phyloP scores from a whole-genome alignment of 2,888 invertebrate genomes.

The Hesperia comma region DNA sequence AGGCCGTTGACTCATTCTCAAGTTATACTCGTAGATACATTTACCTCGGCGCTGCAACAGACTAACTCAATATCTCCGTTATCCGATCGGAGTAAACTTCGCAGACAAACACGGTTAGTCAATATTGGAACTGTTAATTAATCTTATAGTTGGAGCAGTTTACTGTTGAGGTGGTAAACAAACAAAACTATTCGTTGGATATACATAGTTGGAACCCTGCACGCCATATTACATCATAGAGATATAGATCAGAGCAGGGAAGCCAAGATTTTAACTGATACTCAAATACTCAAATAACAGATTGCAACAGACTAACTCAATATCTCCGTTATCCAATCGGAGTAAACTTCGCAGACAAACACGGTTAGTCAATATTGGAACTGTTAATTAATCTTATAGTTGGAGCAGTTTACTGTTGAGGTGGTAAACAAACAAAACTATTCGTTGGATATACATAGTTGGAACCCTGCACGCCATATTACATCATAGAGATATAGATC shows the following conservation, averaged over 20 bases:
- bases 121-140: conserved; percentile 11
- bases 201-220: too few relatives aligned
- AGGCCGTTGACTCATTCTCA: too few relatives aligned
- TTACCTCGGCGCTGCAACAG: neutral
- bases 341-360: conserved; percentile 10
- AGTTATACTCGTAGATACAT: neutral
- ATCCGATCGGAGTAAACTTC: conserved; percentile 5
- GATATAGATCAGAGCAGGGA: too few relatives aligned
- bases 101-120: conserved; percentile 9
- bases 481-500: too few relatives aligned
- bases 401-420: neutral
- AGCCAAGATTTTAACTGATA: too few relatives aligned
- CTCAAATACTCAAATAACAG: too few relatives aligned
- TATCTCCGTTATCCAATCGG: conserved; percentile 3
- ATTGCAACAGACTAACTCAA: neutral
- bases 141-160: neutral
- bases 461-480: too few relatives aligned
- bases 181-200: too few relatives aligned
- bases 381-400: conserved; percentile 6
- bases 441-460: too few relatives aligned
- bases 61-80: conserved; percentile 6
- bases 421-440: too few relatives aligned
- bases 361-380: conserved; percentile 6
- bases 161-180: neutral
- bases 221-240: too few relatives aligned